A percentile compares a stretch with the other conserved stretches of the same genome.
Evolutionary conservation across 2,797 vertebrate genomes (phyloP).

Genomic region (Tokudaia muenninki): DNA sequence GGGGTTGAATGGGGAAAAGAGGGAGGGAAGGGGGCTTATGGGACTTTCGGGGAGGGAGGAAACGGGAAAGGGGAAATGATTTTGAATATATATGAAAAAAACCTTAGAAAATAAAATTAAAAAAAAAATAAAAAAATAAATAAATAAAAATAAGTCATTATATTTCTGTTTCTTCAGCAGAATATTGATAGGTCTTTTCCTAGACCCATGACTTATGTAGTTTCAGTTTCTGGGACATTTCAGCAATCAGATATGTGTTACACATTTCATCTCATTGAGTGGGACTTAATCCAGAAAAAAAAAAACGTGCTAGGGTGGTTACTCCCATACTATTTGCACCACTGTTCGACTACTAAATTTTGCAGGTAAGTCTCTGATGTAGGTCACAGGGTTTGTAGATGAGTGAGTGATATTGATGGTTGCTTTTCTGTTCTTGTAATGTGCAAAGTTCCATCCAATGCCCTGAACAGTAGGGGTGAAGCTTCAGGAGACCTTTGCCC

Average conservation of each 20-base stretch:
- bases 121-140: too few species aligned
- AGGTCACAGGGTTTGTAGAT: neutral
- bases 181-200: neutral
- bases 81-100: too few species aligned
- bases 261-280: neutral
- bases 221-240: neutral
- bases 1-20: too few species aligned
- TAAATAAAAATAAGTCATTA: too few species aligned
- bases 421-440: neutral
- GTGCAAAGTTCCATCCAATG: neutral
- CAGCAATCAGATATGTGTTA: neutral
- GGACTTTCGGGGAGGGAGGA: too few species aligned
- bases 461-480: neutral
- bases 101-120: too few species aligned
- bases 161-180: neutral
- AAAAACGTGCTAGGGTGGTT: neutral
- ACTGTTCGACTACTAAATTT: neutral
- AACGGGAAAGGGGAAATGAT: too few species aligned
- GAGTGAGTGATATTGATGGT: neutral
- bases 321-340: neutral
- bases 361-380: neutral
- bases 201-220: neutral
- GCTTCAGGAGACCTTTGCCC: neutral
- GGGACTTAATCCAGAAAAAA: neutral
- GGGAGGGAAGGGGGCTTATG: too few species aligned